Evolutionary conservation across 1,140 invertebrate species (phyloP).

Genomic region (Dermatophagoides farinae): DNA sequence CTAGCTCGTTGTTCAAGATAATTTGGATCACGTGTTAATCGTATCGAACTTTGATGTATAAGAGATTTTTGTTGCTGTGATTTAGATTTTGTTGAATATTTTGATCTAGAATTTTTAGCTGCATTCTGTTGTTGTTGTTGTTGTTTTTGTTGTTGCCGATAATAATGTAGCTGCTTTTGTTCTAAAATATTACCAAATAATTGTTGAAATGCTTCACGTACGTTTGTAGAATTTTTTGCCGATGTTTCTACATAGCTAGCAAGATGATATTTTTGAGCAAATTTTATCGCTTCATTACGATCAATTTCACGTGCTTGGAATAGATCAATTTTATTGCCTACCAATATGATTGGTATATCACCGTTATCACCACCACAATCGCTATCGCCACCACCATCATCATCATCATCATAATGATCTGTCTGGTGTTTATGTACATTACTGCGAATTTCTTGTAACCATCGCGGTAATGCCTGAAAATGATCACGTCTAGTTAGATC

Average conservation of each 20-base stretch:
- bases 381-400: too few relatives aligned
- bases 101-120: too few relatives aligned
- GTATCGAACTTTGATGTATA: too few relatives aligned
- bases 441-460: background rate
- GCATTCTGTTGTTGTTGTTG: too few relatives aligned
- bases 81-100: too few relatives aligned
- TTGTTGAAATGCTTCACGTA: background rate
- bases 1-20: too few relatives aligned
- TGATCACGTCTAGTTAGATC: conserved; percentile 2
- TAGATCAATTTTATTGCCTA: conserved; percentile 98
- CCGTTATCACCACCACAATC: conserved; percentile 32
- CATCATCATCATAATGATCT: too few relatives aligned
- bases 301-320: conserved; percentile 48
- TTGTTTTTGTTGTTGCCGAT: too few relatives aligned
- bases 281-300: background rate
- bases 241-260: conserved; percentile 2
- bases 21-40: too few relatives aligned
- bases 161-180: background rate
- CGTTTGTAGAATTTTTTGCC: background rate
- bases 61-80: too few relatives aligned
- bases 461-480: background rate
- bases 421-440: background rate
- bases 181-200: background rate
- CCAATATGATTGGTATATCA: conserved; percentile 85
- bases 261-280: background rate